Evolutionary conservation across 2,797 vertebrate species (phyloP), one percentile per base, ranked within the genome.

Genomic region (Aplochiton taeniatus): DNA sequence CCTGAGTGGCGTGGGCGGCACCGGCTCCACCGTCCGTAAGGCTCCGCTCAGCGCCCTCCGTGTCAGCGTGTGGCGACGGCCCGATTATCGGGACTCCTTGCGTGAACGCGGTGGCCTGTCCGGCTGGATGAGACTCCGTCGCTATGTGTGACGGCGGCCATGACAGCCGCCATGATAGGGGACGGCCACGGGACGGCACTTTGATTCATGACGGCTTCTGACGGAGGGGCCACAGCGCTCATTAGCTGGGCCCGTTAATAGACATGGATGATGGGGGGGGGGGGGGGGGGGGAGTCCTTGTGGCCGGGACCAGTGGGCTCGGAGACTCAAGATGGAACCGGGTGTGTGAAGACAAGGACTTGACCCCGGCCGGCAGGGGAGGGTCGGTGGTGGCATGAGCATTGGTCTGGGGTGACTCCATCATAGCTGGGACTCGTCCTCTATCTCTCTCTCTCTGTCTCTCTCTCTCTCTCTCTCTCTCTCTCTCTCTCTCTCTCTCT

Each of bases 121-220:
- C 81, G 79, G 74, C 80, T 62, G 67, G 66, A 74, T 69, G 62
- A 66, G 65, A 46, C 65, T 46, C 59, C 55, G 49, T 65, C 72
- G 85, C 83, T 72, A 69, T 72, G 86, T 86, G 87, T 87, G 86
- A 88, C 88, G 88, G 85, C 69, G 68, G 63, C 79, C 68, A 65
- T 74, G 79, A 85, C 79, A 82, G n/a, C n/a, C n/a, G 86, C 76
- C 74, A 80, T 66, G 44, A n/a, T n/a, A 47, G 11, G 82, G 76
- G 80, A 17, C 80, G 85, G 83, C 85, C 85, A 82, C 80, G 72
- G 83, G 75, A 76, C 88, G 87, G 88, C 90, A 85, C 88, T 83
- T 83, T 89, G 91, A 90, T 87, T 90, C 87, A 88, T 79, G 72
- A 75, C 57, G 57, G 68, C 80, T 85, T 70, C 66, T 45, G 77